Base-by-base conservation (phyloP, 2,888 invertebrate species). In the Agrypnus murinus region DNA sequence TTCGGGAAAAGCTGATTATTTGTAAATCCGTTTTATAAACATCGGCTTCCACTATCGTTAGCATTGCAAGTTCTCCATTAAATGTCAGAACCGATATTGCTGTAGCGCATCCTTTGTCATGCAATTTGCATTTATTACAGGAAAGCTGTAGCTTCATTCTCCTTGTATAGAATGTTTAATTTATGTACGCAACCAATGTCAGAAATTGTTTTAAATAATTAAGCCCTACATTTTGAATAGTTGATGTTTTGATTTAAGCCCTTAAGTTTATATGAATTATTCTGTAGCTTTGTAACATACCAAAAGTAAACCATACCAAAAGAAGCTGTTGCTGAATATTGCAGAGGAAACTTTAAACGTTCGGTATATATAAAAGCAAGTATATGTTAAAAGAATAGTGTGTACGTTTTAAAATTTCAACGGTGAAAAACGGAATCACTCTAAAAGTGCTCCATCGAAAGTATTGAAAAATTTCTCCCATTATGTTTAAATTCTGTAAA, bases 61-160 rank as follows among this genome's bases (percentile, higher is more conserved):
- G 15, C 15, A 43, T 14, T 15, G 43, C 43, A 43, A 43, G 43
- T 43, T 43, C n/a, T n/a, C 43, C 43, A 43, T 15, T 43, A 43
- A 43, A 43, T 43, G 43, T 43, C 43, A 15, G 43, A 43, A 43
- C 14, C 43, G 15, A 43, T 43, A 12, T 10, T 14, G 43, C 15
- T 43, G 43, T 15, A 43, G 7, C 15, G 43, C 43, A 43, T 43
- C 15, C 43, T 43, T 43, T 43, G 43, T 43, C 43, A 14, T 14
- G 43, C 43, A 43, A 43, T 43, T 43, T 43, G 43, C 43, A 43
- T 43, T 43, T 43, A 43, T 43, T 43, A 15, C 12, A 25, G 15
- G 15, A 43, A 12, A 15, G 43, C 5, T 14, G 12, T 5, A 12
- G 12, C 43, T 15, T 7, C 1, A 15, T 43, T 15, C 7, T 43